phyloP scores from a whole-genome alignment of 2,888 invertebrate genomes.

The Drosophila mimetica region DNA sequence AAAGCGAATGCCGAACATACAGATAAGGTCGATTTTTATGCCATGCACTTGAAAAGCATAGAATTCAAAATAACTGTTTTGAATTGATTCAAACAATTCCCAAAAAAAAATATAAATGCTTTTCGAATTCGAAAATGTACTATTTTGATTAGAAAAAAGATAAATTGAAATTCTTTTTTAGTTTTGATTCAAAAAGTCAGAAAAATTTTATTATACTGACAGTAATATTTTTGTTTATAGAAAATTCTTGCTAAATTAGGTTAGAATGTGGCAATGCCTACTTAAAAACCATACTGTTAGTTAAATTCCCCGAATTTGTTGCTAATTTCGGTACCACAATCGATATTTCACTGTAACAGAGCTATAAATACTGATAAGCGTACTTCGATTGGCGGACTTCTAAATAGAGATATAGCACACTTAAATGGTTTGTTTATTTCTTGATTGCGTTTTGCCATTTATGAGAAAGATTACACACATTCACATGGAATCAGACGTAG shows the following conservation, averaged over 20 bases:
- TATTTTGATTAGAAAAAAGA: no score
- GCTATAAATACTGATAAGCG: constrained; percentile 26
- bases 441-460: constrained; percentile 27
- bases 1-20: not conserved
- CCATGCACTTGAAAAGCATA: not conserved
- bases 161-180: no score
- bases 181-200: no score
- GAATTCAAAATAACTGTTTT: not conserved
- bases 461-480: constrained; percentile 23
- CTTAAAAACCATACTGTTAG: no score
- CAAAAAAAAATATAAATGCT: no score
- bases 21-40: constrained; percentile 17
- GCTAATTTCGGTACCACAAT: not conserved
- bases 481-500: constrained; percentile 8
- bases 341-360: constrained; percentile 12
- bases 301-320: not conserved
- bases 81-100: not conserved
- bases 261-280: no score
- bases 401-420: constrained; percentile 13
- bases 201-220: no score
- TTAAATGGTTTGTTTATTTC: constrained; percentile 40
- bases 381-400: constrained; percentile 20
- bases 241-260: no score
- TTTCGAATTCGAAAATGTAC: no score
- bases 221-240: no score